These are phyloP conservation scores for Nasonovia ribisnigri DNA, from an alignment of 2,888 invertebrate genomes.

Conservation along the genomic window DNA sequence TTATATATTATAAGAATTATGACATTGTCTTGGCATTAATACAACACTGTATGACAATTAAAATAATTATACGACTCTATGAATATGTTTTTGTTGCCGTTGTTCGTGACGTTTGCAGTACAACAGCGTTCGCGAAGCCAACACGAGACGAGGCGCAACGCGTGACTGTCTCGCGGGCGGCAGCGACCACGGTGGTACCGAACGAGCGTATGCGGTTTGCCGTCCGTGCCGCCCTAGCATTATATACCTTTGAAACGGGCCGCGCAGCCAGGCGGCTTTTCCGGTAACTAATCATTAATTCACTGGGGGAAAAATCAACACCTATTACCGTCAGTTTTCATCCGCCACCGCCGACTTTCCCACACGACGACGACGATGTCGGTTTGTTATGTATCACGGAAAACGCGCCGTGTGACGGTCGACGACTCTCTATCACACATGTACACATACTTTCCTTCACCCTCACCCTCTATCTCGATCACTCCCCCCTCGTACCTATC, in stretches of 20 bases:
- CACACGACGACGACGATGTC: neutral
- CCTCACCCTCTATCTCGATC: neutral
- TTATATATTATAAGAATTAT: neutral
- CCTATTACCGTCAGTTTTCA: constrained; percentile 37
- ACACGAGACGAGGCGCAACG: constrained; percentile 30
- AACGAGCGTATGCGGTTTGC: neutral
- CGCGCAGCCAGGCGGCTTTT: constrained; percentile 15
- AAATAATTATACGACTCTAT: neutral
- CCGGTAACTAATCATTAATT: constrained; percentile 41
- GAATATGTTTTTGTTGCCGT: neutral
- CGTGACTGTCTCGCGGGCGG: constrained; percentile 28
- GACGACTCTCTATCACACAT: neutral
- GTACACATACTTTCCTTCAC: no score
- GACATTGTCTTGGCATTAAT: neutral
- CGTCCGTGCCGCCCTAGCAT: neutral
- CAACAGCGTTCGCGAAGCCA: neutral
- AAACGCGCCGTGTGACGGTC: constrained; percentile 2
- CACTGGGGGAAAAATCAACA: constrained; percentile 32
- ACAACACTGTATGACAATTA: neutral
- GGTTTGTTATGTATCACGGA: neutral
- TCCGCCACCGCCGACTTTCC: neutral
- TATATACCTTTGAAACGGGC: neutral
- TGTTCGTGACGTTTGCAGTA: neutral
- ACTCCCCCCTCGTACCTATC: neutral
- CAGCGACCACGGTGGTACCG: neutral